These are phyloP conservation scores for Drosophila buzzatii DNA, from an alignment of 2,888 invertebrate genomes.

Conservation along the genomic window DNA sequence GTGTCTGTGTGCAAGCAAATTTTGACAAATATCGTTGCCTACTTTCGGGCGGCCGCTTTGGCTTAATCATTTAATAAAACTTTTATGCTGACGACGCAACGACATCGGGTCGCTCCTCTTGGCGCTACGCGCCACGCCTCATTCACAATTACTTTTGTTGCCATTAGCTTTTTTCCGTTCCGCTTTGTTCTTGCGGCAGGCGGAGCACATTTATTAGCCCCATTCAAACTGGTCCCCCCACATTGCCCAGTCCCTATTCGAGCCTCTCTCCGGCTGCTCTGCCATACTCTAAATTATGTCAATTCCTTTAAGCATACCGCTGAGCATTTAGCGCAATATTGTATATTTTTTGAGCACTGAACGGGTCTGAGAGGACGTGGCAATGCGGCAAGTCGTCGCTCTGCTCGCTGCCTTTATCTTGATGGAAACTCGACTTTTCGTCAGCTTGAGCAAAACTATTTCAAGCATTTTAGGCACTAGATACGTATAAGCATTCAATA, in stretches of 20 bases:
- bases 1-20: conserved; percentile 28
- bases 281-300: conserved; percentile 59
- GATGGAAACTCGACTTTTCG: background rate
- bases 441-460: background rate
- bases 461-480: too few species aligned
- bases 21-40: conserved; percentile 69
- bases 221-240: conserved; percentile 25
- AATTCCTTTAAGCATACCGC: conserved; percentile 52
- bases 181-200: conserved; percentile 34
- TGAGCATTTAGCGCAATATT: conserved; percentile 38
- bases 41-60: conserved; percentile 53
- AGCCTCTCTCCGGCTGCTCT: conserved; percentile 18
- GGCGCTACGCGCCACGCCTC: conserved; percentile 16
- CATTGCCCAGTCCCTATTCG: conserved; percentile 30
- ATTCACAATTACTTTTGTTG: conserved; percentile 60
- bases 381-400: conserved; percentile 12
- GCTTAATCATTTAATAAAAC: conserved; percentile 79
- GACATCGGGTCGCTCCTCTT: conserved; percentile 25
- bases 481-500: background rate
- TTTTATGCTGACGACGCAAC: conserved; percentile 70
- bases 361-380: conserved; percentile 1
- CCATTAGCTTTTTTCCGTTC: conserved; percentile 28
- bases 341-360: conserved; percentile 17
- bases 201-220: conserved; percentile 59
- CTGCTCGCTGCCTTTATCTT: background rate